Conservation (phyloP, 1,140 invertebrate genomes). For the Adelges cooleyi region DNA sequence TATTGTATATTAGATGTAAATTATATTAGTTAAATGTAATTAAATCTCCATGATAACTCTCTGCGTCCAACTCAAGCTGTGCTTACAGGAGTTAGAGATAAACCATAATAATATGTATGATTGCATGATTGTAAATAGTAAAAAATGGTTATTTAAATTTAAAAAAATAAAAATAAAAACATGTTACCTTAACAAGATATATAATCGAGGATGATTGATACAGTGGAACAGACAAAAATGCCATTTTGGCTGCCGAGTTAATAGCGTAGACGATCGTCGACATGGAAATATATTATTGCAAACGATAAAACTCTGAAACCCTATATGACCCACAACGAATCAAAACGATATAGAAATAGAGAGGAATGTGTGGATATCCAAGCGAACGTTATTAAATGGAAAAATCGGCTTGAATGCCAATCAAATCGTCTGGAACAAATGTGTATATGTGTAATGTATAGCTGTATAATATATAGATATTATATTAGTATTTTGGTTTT, state of each 20-base stretch:
- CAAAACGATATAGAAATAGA: not conserved
- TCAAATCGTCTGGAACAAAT: slow-evolving; percentile 20
- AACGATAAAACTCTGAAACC: slow-evolving; percentile 10
- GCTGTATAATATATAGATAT: not conserved
- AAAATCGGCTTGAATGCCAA: slow-evolving; percentile 23
- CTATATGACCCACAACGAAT: not conserved
- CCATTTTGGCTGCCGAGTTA: not conserved
- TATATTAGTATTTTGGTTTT: too few species aligned
- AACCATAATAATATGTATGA: too few species aligned
- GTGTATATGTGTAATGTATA: not conserved
- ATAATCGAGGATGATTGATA: too few species aligned
- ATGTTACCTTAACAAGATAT: too few species aligned
- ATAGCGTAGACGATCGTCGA: slow-evolving; percentile 8
- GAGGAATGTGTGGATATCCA: not conserved
- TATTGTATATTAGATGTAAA: too few species aligned
- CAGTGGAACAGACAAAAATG: not conserved
- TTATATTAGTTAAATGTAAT: too few species aligned
- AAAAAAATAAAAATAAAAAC: too few species aligned
- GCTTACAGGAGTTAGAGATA: too few species aligned
- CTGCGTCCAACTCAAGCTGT: too few species aligned
- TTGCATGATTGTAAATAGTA: too few species aligned
- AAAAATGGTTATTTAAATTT: too few species aligned
- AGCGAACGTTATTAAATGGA: slow-evolving; percentile 18
- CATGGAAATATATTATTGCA: slow-evolving; percentile 6
- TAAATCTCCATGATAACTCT: too few species aligned